Conservation (phyloP, 23 tunicate genomes). For the Corella eumyota region DNA sequence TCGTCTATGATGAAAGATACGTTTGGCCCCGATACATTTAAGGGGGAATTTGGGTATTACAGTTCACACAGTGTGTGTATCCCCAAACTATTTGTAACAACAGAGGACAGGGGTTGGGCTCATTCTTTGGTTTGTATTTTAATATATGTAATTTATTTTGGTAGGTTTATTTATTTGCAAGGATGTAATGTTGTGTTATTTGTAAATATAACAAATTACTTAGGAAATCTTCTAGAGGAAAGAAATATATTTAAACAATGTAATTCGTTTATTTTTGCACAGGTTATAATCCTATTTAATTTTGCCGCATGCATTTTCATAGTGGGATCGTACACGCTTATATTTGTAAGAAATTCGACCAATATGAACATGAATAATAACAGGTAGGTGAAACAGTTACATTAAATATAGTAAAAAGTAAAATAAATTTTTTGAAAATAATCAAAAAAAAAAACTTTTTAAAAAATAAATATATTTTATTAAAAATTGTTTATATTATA, state of each 20-base stretch:
- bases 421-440: background rate
- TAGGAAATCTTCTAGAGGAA: background rate
- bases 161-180: background rate
- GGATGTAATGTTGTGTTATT: background rate
- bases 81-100: slow-evolving; percentile 25
- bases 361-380: background rate
- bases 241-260: background rate
- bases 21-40: slow-evolving; percentile 9
- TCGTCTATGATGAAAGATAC: background rate
- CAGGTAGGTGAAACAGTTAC: slow-evolving; percentile 2
- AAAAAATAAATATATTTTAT: background rate
- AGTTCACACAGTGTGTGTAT: slow-evolving; percentile 26
- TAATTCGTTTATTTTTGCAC: background rate
- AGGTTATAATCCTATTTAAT: slow-evolving; percentile 17
- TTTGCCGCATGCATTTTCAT: slow-evolving; percentile 12
- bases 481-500: background rate
- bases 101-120: slow-evolving; percentile 26
- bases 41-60: slow-evolving; percentile 28
- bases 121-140: slow-evolving; percentile 17
- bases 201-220: background rate
- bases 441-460: background rate
- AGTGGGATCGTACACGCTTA: slow-evolving; percentile 10
- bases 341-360: slow-evolving; percentile 2
- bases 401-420: background rate
- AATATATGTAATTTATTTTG: no score